Evolutionary conservation across 2,113 vertebrate genomes (phyloP), one percentile per base, ranked within the genome.

Genomic region (Coptodon bakossiorum): DNA sequence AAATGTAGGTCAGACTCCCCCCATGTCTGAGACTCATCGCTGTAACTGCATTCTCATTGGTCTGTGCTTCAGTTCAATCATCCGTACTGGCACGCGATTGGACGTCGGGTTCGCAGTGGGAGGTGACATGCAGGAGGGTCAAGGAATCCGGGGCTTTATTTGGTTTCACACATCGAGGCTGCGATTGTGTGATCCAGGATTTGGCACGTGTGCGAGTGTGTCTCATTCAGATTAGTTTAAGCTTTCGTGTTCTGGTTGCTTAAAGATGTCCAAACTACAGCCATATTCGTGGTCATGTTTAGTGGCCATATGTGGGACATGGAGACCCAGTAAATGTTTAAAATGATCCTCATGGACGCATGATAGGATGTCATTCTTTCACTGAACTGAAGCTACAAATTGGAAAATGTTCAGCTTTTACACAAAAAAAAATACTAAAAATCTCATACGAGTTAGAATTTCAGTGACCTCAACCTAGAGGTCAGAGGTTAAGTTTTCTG

Each of bases 1-100:
- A 86, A 89, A 95, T 93, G 71, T 94, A 95, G 94, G 93, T 95
- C 94, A 95, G 84, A 87, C 86, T 56, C 76, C 66, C 80, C 57
- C 73, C 81, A 48, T 27, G 73, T 91, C 91, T 92, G 31, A 38
- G 80, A 52, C 71, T 73, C 78, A 78, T 3, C 3, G 16, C 43
- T 50, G 24, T 36, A 24, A 40, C n/a, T 5, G 36, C 19, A 0
- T 50, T 78, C 6, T 82, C 45, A 87, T 91, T 90, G 45, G 86
- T 73, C 73, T 6, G 29, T 12, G 29, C 29, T 27, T 38, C 54
- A 7, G 1, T 14, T 90, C 85, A 53, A 8, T 87, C 80, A 71
- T n/a, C 31, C 3, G 10, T 27, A 84, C 24, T 40, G 14, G 3
- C n/a, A 1, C 11, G 4, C 36, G 57, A 81, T 92, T 91, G 54